Percentiles rank a stretch among this genome's conserved stretches.
Conservation (phyloP, 2,797 vertebrate species). For the Eulemur rubriventer region DNA sequence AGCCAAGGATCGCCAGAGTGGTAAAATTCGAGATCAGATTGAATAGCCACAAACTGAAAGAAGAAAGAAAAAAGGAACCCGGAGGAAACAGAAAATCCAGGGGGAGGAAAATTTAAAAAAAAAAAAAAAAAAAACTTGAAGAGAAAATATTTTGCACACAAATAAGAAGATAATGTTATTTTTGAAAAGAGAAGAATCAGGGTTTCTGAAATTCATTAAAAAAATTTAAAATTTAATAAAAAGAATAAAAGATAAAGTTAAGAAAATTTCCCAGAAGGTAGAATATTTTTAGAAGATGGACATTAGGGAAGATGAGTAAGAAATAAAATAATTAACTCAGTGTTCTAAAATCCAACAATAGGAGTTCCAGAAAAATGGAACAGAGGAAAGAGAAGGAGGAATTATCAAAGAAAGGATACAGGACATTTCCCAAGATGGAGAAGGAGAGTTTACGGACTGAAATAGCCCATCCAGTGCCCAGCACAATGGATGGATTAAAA, state of each 20-base stretch:
- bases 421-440: background rate
- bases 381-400: background rate
- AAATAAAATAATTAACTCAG: background rate
- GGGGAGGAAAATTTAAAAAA: background rate
- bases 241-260: background rate
- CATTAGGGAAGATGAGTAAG: background rate
- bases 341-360: background rate
- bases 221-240: background rate
- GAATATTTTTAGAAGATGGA: background rate
- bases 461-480: background rate
- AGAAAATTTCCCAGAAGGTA: background rate
- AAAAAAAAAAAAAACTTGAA: background rate
- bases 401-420: background rate
- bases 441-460: background rate
- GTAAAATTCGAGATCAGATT: background rate
- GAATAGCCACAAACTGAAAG: background rate
- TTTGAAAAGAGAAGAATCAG: background rate
- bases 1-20: accelerated
- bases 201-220: background rate
- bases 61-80: background rate
- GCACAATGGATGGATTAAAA: background rate
- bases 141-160: background rate
- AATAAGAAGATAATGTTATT: background rate
- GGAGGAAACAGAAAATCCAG: background rate
- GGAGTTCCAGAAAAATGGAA: background rate